A percentile compares a stretch with the other conserved stretches of the same genome.
Evolutionary conservation across 2,888 invertebrate species (phyloP).

Genomic region (Pardosa pseudoannulata): DNA sequence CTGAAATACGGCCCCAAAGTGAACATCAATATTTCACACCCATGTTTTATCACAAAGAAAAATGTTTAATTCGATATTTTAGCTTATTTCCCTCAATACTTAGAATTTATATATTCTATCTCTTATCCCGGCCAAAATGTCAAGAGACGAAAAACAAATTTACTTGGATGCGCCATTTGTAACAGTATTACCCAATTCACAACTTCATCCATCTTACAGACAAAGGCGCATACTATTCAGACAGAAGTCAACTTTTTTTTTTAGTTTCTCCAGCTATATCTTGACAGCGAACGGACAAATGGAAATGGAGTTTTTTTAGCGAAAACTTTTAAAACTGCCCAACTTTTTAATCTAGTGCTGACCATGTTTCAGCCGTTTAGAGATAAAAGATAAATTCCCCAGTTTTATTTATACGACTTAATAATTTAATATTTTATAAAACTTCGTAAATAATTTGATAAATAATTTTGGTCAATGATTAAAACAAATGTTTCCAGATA

Average conservation of each 20-base stretch:
- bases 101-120: background rate
- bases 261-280: background rate
- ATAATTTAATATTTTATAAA: too few relatives aligned
- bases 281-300: background rate
- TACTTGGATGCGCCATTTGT: background rate
- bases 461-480: too few relatives aligned
- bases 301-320: background rate
- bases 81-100: too few relatives aligned
- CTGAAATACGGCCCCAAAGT: too few relatives aligned
- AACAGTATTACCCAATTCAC: background rate
- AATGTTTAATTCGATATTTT: too few relatives aligned
- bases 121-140: background rate
- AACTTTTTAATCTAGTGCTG: background rate
- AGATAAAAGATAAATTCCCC: too few relatives aligned
- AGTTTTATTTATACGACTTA: too few relatives aligned
- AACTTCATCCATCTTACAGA: background rate
- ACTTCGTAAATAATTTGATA: too few relatives aligned
- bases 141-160: background rate
- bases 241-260: background rate
- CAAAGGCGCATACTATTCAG: background rate
- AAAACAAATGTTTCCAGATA: too few relatives aligned
- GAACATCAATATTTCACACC: too few relatives aligned
- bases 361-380: too few relatives aligned
- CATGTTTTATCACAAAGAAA: too few relatives aligned
- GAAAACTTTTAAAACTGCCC: background rate